These are phyloP conservation scores for Andrena dorsata DNA, from an alignment of 2,888 invertebrate species.

Conservation along the genomic window DNA sequence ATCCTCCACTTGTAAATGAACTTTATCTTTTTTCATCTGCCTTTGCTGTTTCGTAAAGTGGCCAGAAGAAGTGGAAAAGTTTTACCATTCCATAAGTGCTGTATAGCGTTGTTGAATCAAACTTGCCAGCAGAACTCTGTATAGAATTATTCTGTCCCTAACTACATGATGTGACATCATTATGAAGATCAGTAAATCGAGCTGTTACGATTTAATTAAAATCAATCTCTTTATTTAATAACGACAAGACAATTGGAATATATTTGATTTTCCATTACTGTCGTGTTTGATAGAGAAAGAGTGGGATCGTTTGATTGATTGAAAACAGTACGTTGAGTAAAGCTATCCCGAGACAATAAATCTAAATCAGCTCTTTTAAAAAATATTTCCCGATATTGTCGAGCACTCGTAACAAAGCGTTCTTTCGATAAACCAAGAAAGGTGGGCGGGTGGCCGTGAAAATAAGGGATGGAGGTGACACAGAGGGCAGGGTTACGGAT, in stretches of 20 bases:
- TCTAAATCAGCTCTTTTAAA: conserved; percentile 17
- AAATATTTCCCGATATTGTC: conserved; percentile 32
- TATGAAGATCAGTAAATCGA: background rate
- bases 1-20: conserved; percentile 16
- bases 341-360: conserved; percentile 14
- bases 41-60: background rate
- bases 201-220: no score
- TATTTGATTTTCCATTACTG: no score
- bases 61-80: background rate
- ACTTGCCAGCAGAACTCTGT: background rate
- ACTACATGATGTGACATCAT: background rate
- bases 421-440: conserved; percentile 80
- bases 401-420: conserved; percentile 45
- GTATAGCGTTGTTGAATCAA: background rate
- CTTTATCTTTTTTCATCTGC: background rate
- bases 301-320: conserved; percentile 20
- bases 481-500: conserved; percentile 68
- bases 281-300: no score
- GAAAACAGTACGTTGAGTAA: conserved; percentile 4
- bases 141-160: background rate
- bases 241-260: no score
- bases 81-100: background rate
- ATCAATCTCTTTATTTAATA: no score
- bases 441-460: conserved; percentile 78
- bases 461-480: conserved; percentile 47